Evolutionary conservation across 2,797 vertebrate genomes (phyloP).

Genomic region (Trematomus bernacchii): DNA sequence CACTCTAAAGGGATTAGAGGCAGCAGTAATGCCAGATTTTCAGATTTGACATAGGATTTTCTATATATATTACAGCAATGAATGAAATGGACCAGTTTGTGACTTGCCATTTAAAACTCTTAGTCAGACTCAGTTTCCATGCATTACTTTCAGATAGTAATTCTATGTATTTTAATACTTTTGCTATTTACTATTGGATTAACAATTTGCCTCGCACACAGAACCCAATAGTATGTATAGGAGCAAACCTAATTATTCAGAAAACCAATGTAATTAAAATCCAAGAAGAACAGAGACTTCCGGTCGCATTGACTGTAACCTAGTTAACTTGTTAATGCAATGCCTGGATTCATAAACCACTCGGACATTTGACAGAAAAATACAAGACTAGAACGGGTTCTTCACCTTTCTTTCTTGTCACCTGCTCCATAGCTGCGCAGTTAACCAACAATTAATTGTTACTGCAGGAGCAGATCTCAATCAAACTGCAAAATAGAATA

Average conservation of each 20-base stretch:
- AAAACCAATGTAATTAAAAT: slow-evolving; percentile 19
- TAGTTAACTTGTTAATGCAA: slow-evolving; percentile 40
- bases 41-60: slow-evolving; percentile 58
- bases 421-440: slow-evolving; percentile 16
- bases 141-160: neutral
- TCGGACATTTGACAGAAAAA: slow-evolving; percentile 36
- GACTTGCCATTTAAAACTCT: slow-evolving; percentile 24
- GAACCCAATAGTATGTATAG: neutral
- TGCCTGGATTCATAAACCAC: slow-evolving; percentile 45
- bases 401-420: slow-evolving; percentile 16
- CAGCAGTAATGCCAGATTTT: slow-evolving; percentile 63
- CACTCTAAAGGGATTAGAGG: slow-evolving; percentile 66
- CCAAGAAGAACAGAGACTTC: slow-evolving; percentile 15
- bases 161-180: neutral
- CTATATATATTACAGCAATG: slow-evolving; percentile 35
- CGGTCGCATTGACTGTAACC: slow-evolving; percentile 30
- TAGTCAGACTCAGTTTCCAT: neutral
- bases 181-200: slow-evolving; percentile 1
- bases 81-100: slow-evolving; percentile 35
- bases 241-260: slow-evolving; percentile 4
- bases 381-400: slow-evolving; percentile 25
- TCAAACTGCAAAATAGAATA: neutral
- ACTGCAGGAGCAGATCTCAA: neutral
- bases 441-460: slow-evolving; percentile 10
- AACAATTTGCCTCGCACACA: neutral